Conservation (phyloP, 2,888 invertebrate species). For the Xanthorhoe spadicearia region DNA sequence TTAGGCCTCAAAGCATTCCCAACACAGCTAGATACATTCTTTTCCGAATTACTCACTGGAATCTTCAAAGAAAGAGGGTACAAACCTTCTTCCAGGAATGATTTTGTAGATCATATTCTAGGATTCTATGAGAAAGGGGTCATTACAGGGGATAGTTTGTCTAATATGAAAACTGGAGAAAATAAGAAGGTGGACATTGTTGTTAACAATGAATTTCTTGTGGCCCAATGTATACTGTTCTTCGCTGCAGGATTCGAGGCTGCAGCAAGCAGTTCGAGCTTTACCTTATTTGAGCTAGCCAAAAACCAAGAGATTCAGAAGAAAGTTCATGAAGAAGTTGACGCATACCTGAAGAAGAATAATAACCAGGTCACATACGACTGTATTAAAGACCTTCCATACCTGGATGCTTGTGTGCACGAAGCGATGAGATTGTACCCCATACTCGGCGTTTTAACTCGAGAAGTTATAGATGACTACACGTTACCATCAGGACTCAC, state of each 20-base stretch:
- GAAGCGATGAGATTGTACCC: slow-evolving; percentile 66
- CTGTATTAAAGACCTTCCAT: slow-evolving; percentile 55
- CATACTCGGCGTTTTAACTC: slow-evolving; percentile 57
- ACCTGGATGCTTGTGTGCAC: slow-evolving; percentile 58
- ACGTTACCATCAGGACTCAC: slow-evolving; percentile 60
- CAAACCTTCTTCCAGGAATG: slow-evolving; percentile 55
- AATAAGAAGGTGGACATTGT: slow-evolving; percentile 51
- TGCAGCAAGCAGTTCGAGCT: slow-evolving; percentile 55
- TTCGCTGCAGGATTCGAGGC: slow-evolving; percentile 68
- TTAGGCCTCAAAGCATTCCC: slow-evolving; percentile 58
- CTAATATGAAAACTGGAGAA: slow-evolving; percentile 49
- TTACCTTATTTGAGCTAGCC: slow-evolving; percentile 59
- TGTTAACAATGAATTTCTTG: slow-evolving; percentile 72
- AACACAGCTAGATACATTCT: slow-evolving; percentile 51
- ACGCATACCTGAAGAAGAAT: slow-evolving; percentile 52
- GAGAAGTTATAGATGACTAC: slow-evolving; percentile 66
- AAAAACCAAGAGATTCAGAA: slow-evolving; percentile 54
- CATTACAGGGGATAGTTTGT: slow-evolving; percentile 59
- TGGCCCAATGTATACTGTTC: slow-evolving; percentile 82
- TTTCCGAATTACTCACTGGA: slow-evolving; percentile 48
- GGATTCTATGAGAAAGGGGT: slow-evolving; percentile 52
- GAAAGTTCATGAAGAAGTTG: slow-evolving; percentile 55
- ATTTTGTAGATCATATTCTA: slow-evolving; percentile 65
- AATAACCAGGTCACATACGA: slow-evolving; percentile 56
- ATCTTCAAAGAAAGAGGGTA: slow-evolving; percentile 56